phyloP scores from a whole-genome alignment of 2,113 vertebrate genomes.

The Erpornis zantholeuca region DNA sequence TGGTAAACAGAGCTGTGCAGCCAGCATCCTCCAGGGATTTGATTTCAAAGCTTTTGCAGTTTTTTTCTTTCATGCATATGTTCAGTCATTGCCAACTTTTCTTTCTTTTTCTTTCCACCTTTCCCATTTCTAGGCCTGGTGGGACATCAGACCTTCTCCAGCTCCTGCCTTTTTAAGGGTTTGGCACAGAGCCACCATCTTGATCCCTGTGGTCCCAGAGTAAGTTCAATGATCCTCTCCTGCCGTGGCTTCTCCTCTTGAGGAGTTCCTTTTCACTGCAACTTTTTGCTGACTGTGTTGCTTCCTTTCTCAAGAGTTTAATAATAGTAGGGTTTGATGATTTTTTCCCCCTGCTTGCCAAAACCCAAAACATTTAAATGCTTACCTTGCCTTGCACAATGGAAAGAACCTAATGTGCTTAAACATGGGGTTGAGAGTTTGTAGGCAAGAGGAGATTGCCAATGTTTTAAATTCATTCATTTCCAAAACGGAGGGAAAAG shows the following conservation, averaged over 20 bases:
- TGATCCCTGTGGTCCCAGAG: background rate
- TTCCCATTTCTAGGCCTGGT: background rate
- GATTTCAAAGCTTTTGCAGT: background rate
- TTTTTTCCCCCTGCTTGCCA: constrained; percentile 1
- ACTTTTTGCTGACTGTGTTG: background rate
- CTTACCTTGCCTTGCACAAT: background rate
- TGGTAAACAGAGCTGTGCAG: background rate
- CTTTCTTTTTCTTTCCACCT: background rate
- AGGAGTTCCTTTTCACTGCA: background rate
- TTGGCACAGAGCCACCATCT: background rate
- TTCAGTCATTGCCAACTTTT: background rate
- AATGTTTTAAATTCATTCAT: constrained; percentile 7
- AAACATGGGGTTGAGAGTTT: background rate
- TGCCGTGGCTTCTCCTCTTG: background rate
- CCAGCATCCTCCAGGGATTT: background rate
- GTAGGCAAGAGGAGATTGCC: constrained; percentile 8
- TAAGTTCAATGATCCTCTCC: background rate
- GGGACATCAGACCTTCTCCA: background rate
- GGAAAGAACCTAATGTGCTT: background rate
- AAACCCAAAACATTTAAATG: background rate
- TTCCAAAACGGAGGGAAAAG: constrained; percentile 14
- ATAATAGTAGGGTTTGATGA: background rate
- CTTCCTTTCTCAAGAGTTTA: constrained; percentile 8
- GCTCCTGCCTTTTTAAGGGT: background rate
- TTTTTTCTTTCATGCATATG: background rate